Conservation (phyloP, 2,888 invertebrate genomes). For the Lysandra bellargus region DNA sequence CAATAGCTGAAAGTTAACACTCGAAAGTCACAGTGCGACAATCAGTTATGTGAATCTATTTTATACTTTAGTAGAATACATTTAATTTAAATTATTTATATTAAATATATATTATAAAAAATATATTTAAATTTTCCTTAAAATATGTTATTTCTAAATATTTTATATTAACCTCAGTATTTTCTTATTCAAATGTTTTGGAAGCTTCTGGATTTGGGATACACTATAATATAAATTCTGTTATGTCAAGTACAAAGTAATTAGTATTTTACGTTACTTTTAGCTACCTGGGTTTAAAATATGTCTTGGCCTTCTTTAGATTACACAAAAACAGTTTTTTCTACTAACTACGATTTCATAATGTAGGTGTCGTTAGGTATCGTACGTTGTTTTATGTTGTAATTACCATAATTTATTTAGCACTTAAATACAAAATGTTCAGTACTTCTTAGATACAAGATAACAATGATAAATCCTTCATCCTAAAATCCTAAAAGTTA, state of each 20-base stretch:
- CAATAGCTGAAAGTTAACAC: neutral
- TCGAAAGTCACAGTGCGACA: neutral
- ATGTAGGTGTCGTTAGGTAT: neutral
- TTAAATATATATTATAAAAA: no score
- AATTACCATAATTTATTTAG: neutral
- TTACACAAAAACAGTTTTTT: neutral
- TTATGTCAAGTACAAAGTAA: no score
- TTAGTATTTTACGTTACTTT: no score
- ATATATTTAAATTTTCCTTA: no score
- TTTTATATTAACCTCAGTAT: no score
- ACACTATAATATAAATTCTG: no score
- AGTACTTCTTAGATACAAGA: neutral
- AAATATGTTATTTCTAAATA: no score
- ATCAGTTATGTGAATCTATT: neutral
- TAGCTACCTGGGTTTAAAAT: no score
- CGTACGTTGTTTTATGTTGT: neutral
- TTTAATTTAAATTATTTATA: no score
- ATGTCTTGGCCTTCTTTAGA: neutral
- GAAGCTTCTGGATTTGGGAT: no score
- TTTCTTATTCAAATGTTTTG: no score
- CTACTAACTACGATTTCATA: neutral
- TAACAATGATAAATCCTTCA: conserved; percentile 19
- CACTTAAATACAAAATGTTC: neutral
- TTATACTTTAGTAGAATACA: no score
- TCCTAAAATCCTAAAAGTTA: conserved; percentile 10